phyloP scores from a whole-genome alignment of 2,797 vertebrate genomes.

The Dipus sagitta region DNA sequence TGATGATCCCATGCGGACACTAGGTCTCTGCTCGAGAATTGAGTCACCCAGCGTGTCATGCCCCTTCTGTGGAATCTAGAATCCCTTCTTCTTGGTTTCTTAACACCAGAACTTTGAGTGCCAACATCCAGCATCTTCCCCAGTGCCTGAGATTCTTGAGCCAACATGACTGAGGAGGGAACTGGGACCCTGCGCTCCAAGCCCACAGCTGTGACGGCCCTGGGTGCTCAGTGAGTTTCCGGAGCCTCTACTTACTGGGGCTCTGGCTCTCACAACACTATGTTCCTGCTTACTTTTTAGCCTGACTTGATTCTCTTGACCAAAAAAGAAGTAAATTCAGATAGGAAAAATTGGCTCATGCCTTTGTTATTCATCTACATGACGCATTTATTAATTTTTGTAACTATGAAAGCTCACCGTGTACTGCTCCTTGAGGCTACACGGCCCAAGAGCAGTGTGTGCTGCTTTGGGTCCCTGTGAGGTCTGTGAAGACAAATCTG shows the following conservation, averaged over 20 bases:
- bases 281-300: not conserved
- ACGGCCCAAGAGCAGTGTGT: not conserved
- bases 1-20: not conserved
- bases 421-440: not conserved
- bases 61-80: not conserved
- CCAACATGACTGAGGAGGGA: not conserved
- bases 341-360: not conserved
- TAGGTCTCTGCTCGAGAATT: conserved; percentile 1
- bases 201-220: not conserved
- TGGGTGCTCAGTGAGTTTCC: not conserved
- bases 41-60: not conserved
- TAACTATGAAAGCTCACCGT: not conserved
- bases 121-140: not conserved
- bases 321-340: conserved; percentile 35
- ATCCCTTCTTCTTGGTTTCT: not conserved
- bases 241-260: not conserved
- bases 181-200: not conserved
- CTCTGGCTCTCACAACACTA: not conserved
- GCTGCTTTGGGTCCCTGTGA: not conserved
- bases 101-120: not conserved
- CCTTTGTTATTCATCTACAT: not conserved
- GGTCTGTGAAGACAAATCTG: not conserved
- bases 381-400: not conserved
- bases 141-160: not conserved
- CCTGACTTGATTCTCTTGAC: not conserved